These are phyloP conservation scores for Phoeniculus purpureus DNA, from an alignment of 2,797 vertebrate genomes.

Conservation along the genomic window DNA sequence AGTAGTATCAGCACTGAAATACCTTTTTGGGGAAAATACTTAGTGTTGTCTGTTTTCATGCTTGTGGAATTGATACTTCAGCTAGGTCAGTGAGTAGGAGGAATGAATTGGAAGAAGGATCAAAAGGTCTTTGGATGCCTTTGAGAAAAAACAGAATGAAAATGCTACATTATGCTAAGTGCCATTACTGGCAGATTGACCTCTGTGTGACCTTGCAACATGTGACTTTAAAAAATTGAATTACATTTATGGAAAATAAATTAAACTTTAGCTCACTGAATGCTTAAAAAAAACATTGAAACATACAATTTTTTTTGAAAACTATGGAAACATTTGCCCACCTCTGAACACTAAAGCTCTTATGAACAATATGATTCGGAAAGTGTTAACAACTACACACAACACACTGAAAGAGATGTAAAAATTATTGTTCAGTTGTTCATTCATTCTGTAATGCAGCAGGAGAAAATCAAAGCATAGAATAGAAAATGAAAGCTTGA, in stretches of 20 bases:
- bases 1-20: not conserved
- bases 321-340: not conserved
- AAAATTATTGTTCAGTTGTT: not conserved
- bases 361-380: not conserved
- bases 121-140: not conserved
- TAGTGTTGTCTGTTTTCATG: not conserved
- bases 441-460: not conserved
- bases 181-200: not conserved
- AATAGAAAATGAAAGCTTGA: not conserved
- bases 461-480: constrained; percentile 1
- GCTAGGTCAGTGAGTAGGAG: not conserved
- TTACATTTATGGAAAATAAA: not conserved
- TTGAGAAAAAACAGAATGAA: not conserved
- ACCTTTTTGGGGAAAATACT: not conserved
- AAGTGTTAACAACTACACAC: not conserved
- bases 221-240: not conserved
- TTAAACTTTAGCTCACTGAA: not conserved
- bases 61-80: not conserved
- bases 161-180: not conserved
- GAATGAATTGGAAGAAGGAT: not conserved
- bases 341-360: not conserved
- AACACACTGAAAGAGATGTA: not conserved
- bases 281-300: not conserved
- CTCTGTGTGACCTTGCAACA: not conserved
- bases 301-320: not conserved